Percentiles rank a stretch among this genome's conserved stretches.
phyloP scores from a whole-genome alignment of 2,797 vertebrate species.

The Lithobates sylvaticus region DNA sequence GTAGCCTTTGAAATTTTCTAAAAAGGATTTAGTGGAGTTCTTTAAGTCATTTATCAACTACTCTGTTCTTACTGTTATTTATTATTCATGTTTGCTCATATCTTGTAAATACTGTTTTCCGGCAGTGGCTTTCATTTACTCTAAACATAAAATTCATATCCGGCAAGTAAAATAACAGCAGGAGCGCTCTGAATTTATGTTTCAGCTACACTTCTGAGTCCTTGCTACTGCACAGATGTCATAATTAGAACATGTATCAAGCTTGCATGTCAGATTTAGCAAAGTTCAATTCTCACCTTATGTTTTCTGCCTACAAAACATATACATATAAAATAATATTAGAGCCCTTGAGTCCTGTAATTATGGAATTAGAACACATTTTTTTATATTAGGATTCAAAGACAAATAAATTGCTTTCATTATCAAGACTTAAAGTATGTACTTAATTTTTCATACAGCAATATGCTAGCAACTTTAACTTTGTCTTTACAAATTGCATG shows the following conservation, averaged over 20 bases:
- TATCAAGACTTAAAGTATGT: not conserved
- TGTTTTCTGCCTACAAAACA: not conserved
- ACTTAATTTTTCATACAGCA: slow-evolving; percentile 7
- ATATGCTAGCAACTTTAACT: not conserved
- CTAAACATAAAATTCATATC: not conserved
- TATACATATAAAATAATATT: slow-evolving; percentile 1
- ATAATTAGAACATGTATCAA: slow-evolving; percentile 33
- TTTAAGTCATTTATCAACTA: too few relatives aligned
- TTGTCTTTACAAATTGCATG: not conserved
- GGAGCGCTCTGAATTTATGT: not conserved
- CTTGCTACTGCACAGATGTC: not conserved
- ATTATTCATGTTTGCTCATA: not conserved
- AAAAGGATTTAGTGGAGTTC: too few relatives aligned
- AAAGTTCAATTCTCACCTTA: slow-evolving; percentile 11
- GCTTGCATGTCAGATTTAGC: slow-evolving; percentile 16
- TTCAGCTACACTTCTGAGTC: slow-evolving; percentile 23
- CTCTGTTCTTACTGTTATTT: not conserved
- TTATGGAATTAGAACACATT: slow-evolving; percentile 20
- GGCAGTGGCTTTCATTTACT: too few relatives aligned
- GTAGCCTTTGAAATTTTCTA: too few relatives aligned
- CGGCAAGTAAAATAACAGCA: not conserved
- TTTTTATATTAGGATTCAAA: not conserved
- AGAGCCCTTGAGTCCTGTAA: slow-evolving; percentile 16
- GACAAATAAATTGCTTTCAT: not conserved
- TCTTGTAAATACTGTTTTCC: too few relatives aligned